These are phyloP conservation scores for Mythimna loreyi DNA, from an alignment of 2,888 invertebrate species.

Conservation along the genomic window DNA sequence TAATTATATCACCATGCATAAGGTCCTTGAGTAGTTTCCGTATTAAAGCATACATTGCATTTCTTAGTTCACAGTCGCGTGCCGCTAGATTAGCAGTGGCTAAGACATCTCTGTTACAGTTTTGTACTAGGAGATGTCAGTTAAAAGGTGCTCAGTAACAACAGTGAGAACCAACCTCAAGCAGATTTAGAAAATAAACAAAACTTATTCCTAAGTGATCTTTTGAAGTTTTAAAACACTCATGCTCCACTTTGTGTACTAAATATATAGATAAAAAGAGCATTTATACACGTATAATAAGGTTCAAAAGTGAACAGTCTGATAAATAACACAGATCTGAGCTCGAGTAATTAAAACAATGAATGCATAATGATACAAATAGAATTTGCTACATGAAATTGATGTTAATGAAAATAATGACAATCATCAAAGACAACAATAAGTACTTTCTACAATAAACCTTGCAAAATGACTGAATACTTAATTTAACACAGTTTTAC, in stretches of 20 bases:
- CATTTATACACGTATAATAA: constrained; percentile 53
- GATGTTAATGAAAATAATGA: constrained; percentile 13
- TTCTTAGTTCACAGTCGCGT: background rate
- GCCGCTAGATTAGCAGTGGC: background rate
- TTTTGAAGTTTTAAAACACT: constrained; percentile 26
- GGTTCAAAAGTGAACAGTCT: constrained; percentile 34
- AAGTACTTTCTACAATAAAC: constrained; percentile 55
- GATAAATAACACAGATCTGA: constrained; percentile 21
- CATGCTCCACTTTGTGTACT: constrained; percentile 26
- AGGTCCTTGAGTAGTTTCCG: background rate
- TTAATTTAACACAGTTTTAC: constrained; percentile 49
- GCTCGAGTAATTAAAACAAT: constrained; percentile 36
- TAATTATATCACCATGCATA: constrained; percentile 34
- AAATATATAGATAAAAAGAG: constrained; percentile 15
- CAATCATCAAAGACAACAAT: constrained; percentile 48
- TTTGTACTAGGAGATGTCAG: background rate
- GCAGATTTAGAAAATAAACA: constrained; percentile 11
- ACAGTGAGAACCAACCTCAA: background rate
- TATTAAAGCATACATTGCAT: background rate
- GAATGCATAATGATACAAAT: constrained; percentile 33
- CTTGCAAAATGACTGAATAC: constrained; percentile 60
- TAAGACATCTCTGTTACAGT: background rate
- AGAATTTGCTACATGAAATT: constrained; percentile 37
- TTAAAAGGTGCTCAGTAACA: background rate
- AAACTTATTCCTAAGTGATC: background rate